Evolutionary conservation across 2,113 vertebrate genomes (phyloP).

Genomic region (Myxocyprinus asiaticus): DNA sequence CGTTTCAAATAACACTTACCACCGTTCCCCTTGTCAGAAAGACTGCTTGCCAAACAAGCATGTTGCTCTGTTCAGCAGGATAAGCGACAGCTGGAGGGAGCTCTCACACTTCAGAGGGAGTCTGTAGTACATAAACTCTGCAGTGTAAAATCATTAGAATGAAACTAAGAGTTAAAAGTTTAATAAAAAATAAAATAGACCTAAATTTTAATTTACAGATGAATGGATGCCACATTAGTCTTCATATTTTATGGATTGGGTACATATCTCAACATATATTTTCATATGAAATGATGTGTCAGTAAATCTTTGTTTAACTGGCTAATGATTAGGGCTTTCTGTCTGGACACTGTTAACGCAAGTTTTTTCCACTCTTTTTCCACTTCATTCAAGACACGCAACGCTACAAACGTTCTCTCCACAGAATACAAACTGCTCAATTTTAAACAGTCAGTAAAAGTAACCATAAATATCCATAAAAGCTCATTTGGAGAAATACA

Average conservation of each 20-base stretch:
- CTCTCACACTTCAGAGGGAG: slow-evolving; percentile 15
- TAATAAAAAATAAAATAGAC: neutral
- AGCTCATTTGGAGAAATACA: slow-evolving; percentile 37
- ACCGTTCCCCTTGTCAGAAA: slow-evolving; percentile 37
- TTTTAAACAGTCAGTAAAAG: slow-evolving; percentile 51
- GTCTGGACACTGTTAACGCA: neutral
- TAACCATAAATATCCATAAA: slow-evolving; percentile 52
- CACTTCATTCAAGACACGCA: slow-evolving; percentile 33
- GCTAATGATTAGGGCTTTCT: neutral
- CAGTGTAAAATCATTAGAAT: slow-evolving; percentile 1
- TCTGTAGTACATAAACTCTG: neutral
- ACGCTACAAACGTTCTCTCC: slow-evolving; percentile 40
- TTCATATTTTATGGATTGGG: neutral
- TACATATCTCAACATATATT: neutral
- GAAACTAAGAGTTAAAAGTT: neutral
- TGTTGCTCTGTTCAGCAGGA: slow-evolving; percentile 21
- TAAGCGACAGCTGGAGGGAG: slow-evolving; percentile 31
- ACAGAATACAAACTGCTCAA: slow-evolving; percentile 44
- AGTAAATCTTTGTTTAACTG: neutral
- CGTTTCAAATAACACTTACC: slow-evolving; percentile 44
- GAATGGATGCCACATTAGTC: neutral
- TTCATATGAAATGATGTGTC: neutral
- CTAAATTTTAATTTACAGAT: neutral
- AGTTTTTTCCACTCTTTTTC: slow-evolving; percentile 10
- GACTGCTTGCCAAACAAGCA: slow-evolving; percentile 15